Conservation (phyloP, 2,797 vertebrate genomes). For the Platalea minor region DNA sequence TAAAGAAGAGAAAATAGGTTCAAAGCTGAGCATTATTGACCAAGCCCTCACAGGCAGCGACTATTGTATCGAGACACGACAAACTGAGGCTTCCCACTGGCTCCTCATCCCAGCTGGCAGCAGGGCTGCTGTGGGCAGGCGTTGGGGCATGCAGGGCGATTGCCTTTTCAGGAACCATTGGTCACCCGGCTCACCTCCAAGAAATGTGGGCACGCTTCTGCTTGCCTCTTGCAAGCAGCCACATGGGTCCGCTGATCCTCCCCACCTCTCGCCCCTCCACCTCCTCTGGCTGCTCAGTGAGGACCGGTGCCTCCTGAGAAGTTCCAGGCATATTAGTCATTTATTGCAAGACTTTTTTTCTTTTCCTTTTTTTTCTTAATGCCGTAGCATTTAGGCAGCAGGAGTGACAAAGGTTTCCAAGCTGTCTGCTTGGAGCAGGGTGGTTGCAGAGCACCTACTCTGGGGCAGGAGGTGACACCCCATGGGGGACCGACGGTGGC, state of each 20-base stretch:
- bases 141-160: rapidly evolving
- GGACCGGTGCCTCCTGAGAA: slow-evolving; percentile 23
- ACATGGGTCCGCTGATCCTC: background rate
- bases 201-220: background rate
- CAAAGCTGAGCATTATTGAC: background rate
- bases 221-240: background rate
- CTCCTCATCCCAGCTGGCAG: background rate
- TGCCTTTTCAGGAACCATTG: slow-evolving; percentile 38
- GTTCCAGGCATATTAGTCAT: slow-evolving; percentile 44
- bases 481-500: rapidly evolving
- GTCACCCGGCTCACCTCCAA: background rate
- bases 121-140: background rate
- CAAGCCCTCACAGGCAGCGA: background rate
- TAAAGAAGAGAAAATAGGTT: background rate
- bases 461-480: background rate
- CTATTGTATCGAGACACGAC: rapidly evolving
- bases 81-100: background rate
- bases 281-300: background rate
- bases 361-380: slow-evolving; percentile 15
- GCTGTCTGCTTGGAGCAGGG: slow-evolving; percentile 24
- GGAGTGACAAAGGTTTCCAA: slow-evolving; percentile 56
- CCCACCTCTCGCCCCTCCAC: background rate
- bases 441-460: background rate
- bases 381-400: background rate
- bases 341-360: slow-evolving; percentile 42